These are phyloP conservation scores for Heliothis subflexa DNA, from an alignment of 1,140 invertebrate species.

Conservation along the genomic window DNA sequence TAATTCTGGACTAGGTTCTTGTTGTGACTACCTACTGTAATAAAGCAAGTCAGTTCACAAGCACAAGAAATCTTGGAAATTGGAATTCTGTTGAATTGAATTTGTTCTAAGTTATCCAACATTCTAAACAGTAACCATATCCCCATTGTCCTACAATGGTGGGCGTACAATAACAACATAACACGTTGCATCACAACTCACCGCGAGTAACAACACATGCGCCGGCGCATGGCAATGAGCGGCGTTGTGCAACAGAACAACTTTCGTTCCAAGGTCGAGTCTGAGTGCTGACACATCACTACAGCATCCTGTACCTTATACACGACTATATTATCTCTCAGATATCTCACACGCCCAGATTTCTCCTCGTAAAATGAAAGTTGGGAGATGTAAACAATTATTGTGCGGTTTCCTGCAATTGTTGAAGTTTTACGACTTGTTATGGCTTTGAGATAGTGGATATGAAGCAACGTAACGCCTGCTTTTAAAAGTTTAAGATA, in stretches of 20 bases:
- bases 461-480: no score
- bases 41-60: no score
- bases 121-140: neutral
- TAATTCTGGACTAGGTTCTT: no score
- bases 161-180: neutral
- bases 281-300: neutral
- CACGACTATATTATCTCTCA: neutral
- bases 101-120: neutral
- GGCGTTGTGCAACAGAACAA: constrained; percentile 25
- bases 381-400: neutral
- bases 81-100: no score
- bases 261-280: constrained; percentile 40
- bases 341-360: neutral
- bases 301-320: neutral
- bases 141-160: neutral
- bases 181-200: constrained; percentile 8
- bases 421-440: neutral
- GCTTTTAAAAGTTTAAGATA: no score
- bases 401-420: constrained; percentile 5
- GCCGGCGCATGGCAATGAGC: constrained; percentile 30
- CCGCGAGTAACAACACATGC: neutral
- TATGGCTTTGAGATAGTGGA: no score
- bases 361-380: constrained; percentile 27
- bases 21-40: no score
- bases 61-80: no score